Conservation (phyloP, 2,797 vertebrate species). For the Microcaecilia unicolor region DNA sequence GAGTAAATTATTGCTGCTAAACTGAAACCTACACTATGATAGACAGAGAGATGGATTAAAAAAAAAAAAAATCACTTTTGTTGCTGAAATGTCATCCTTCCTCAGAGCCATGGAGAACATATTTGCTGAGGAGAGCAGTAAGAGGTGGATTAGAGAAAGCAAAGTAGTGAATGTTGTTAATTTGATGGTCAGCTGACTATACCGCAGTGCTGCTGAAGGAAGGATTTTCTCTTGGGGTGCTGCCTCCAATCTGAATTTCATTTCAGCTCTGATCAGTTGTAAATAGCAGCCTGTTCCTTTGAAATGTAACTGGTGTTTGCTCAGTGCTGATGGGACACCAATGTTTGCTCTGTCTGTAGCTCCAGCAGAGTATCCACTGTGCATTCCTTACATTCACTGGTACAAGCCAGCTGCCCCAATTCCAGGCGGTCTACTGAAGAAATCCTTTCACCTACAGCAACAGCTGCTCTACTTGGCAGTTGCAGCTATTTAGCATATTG, state of each 20-base stretch:
- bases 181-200: slow-evolving; percentile 11
- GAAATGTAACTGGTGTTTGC: slow-evolving; percentile 55
- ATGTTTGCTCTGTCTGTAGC: slow-evolving; percentile 38
- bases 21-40: too few relatives aligned
- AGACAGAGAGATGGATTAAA: too few relatives aligned
- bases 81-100: background rate
- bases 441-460: slow-evolving; percentile 12
- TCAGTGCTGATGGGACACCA: slow-evolving; percentile 32
- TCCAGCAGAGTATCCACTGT: background rate
- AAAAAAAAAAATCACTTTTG: too few relatives aligned
- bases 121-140: too few relatives aligned
- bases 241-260: slow-evolving; percentile 51
- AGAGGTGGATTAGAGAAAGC: background rate
- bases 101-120: slow-evolving; percentile 6
- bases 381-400: slow-evolving; percentile 13
- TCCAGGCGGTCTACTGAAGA: slow-evolving; percentile 16
- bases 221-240: slow-evolving; percentile 32
- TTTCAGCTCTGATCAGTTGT: slow-evolving; percentile 49
- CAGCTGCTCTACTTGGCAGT: slow-evolving; percentile 8
- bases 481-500: background rate
- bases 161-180: slow-evolving; percentile 3
- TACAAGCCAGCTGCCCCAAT: slow-evolving; percentile 23
- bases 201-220: background rate
- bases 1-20: too few relatives aligned
- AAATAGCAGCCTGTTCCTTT: slow-evolving; percentile 60